A percentile compares a stretch with the other conserved stretches of the same genome.
Conservation (phyloP, 2,888 invertebrate genomes). For the Andricus quercusramuli region DNA sequence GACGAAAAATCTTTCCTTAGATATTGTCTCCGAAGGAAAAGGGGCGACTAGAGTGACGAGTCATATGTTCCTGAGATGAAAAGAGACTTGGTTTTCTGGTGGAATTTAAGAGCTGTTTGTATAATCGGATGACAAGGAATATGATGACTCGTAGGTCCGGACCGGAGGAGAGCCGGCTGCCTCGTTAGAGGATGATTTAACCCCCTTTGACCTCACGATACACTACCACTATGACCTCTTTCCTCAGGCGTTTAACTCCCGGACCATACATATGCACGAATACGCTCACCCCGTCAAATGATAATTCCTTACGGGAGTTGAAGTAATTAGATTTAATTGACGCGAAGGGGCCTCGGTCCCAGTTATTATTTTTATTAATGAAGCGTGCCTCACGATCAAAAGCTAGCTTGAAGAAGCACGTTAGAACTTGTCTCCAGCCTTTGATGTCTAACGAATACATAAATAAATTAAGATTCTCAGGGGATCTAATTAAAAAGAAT, state of each 20-base stretch:
- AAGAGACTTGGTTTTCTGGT: constrained; percentile 3
- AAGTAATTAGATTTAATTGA: constrained; percentile 75
- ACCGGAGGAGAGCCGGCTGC: constrained; percentile 49
- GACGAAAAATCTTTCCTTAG: no score
- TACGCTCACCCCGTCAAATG: constrained; percentile 61
- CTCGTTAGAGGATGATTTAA: constrained; percentile 72
- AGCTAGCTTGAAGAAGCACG: constrained; percentile 43
- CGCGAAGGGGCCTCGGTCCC: constrained; percentile 58
- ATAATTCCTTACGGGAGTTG: constrained; percentile 74
- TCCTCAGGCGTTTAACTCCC: constrained; percentile 47
- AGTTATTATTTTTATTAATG: constrained; percentile 53
- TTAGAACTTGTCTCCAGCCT: neutral
- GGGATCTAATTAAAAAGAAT: neutral
- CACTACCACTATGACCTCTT: constrained; percentile 52
- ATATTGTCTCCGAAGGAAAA: no score
- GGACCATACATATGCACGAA: constrained; percentile 34
- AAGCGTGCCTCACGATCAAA: constrained; percentile 44
- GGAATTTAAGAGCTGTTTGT: constrained; percentile 46
- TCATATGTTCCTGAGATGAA: neutral
- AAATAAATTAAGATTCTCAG: neutral
- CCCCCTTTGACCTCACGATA: constrained; percentile 70
- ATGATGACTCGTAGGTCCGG: constrained; percentile 57
- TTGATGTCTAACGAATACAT: neutral
- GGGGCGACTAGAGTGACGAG: neutral
- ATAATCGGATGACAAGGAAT: constrained; percentile 48